Percentiles rank a stretch among this genome's conserved stretches.
phyloP scores from a whole-genome alignment of 2,888 invertebrate genomes.

The Microchrysa polita region DNA sequence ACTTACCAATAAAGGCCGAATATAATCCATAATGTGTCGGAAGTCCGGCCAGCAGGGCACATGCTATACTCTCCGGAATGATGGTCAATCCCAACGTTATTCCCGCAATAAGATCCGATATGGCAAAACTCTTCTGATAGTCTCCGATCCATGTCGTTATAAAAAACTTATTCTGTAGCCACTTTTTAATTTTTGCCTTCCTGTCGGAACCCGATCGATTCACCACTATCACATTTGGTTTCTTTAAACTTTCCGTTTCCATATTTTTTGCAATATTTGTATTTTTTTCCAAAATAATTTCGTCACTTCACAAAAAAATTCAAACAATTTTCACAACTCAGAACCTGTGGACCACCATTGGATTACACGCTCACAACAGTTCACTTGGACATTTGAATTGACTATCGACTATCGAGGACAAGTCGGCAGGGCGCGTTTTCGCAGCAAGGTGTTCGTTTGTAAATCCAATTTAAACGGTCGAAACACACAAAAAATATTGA shows the following conservation, averaged over 20 bases:
- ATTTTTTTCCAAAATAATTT: neutral
- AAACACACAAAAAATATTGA: neutral
- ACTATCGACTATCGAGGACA: too few species aligned
- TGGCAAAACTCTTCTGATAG: slow-evolving; percentile 64
- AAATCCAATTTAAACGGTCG: neutral
- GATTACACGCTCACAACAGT: too few species aligned
- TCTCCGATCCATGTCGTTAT: slow-evolving; percentile 60
- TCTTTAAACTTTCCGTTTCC: slow-evolving; percentile 22
- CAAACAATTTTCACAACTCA: neutral
- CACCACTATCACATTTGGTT: slow-evolving; percentile 30
- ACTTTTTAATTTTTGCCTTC: slow-evolving; percentile 18
- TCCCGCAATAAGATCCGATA: slow-evolving; percentile 87
- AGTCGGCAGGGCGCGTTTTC: too few species aligned
- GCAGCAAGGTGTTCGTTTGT: too few species aligned
- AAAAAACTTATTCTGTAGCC: slow-evolving; percentile 41
- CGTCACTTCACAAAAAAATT: neutral
- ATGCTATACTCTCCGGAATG: slow-evolving; percentile 95
- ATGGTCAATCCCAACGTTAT: slow-evolving; percentile 89
- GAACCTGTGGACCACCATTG: neutral
- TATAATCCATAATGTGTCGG: slow-evolving; percentile 92
- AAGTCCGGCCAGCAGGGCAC: slow-evolving; percentile 85
- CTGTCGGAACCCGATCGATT: slow-evolving; percentile 22
- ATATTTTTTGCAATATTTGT: neutral
- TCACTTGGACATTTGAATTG: too few species aligned
- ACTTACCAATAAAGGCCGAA: slow-evolving; percentile 83